phyloP scores from a whole-genome alignment of 2,113 vertebrate genomes.

The Dipodomys stephensi region DNA sequence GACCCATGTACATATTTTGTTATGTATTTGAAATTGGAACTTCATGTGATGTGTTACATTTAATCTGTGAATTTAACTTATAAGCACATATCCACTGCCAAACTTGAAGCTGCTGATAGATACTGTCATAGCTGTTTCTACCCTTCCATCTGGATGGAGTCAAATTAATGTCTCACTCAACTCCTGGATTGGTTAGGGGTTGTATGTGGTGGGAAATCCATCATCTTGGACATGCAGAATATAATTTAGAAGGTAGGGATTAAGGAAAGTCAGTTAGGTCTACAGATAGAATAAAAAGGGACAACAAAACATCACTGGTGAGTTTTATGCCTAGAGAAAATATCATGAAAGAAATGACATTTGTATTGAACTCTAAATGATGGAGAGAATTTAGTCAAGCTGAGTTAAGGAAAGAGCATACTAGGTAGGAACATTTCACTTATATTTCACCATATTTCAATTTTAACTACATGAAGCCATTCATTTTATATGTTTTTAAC shows the following conservation, averaged over 20 bases:
- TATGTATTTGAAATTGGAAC: not conserved
- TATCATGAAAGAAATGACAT: not conserved
- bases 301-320: not conserved
- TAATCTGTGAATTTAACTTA: not conserved
- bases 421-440: not conserved
- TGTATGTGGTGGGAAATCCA: not conserved
- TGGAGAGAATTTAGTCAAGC: not conserved
- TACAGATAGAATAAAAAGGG: not conserved
- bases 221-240: not conserved
- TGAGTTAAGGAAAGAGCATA: not conserved
- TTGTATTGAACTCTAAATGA: not conserved
- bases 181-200: not conserved
- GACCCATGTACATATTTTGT: not conserved
- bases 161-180: not conserved
- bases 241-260: not conserved
- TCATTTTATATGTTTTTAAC: constrained; percentile 16
- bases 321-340: not conserved
- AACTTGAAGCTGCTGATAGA: accelerated
- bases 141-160: accelerated
- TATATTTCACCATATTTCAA: not conserved
- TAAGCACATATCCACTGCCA: not conserved
- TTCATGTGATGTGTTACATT: not conserved
- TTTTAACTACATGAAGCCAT: not conserved
- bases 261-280: not conserved
- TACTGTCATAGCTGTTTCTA: not conserved